Evolutionary conservation across 1,140 invertebrate species (phyloP), one percentile per base, ranked within the genome.

Genomic region (Bombus huntii): DNA sequence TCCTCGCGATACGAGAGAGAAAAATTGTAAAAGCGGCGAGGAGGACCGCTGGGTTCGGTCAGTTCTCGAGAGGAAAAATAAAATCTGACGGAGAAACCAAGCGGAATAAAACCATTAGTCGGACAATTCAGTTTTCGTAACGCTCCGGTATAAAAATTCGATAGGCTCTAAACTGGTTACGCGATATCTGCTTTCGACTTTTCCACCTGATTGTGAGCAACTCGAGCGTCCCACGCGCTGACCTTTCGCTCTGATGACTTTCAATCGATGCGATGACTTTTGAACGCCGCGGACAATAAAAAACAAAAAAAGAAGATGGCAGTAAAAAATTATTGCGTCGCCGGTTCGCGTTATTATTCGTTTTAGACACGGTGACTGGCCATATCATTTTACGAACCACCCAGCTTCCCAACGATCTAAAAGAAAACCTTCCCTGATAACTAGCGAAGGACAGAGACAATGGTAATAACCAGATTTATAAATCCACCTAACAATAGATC

Each of bases 71-170:
- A 59, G 44, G 15, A 25, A 34, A 37, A 84, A 80, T 72, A 72
- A 84, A 71, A 79, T 47, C 65, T 8, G 31, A n/a, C 39, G 2
- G 53, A n/a, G 37, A 66, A 79, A 44, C 75, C 13, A 22, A 5
- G 5, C 12, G 83, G n/a, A 53, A 72, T 72, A 25, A 71, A 84
- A 79, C 70, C 66, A 71, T 84, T 84, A 84, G 37, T 15, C 65
- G n/a, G 3, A 71, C 82, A 83, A 83, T 78, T n/a, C 62, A 53
- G 74, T 68, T 57, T 70, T 44, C 37, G 31, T 39, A 42, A 31
- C 53, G 57, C 47, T 8, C 34, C 53, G 13, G 9, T 18, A 37
- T 22, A 62, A 59, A 84, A 71, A 84, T 84, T 72, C 34, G 34
- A 79, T 62, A 80, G 31, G 3, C 25, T 37, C 22, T 15, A 44